A percentile compares a stretch with the other conserved stretches of the same genome.
Conservation (phyloP, 1,140 invertebrate species). For the Cyrtorhinus lividipennis region DNA sequence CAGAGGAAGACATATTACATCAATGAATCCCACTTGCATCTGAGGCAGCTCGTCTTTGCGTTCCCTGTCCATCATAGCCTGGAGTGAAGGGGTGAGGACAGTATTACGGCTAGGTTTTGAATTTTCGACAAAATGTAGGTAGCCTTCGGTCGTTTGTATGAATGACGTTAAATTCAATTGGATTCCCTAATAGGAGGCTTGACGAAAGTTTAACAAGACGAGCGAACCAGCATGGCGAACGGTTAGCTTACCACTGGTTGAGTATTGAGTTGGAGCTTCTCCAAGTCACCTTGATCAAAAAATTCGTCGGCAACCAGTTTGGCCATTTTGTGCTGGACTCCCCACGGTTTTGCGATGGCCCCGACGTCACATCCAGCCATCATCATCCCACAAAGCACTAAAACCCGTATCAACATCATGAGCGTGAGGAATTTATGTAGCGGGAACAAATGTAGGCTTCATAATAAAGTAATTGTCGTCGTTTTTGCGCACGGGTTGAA, state of each 20-base stretch:
- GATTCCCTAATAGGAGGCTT: no score
- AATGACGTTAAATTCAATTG: no score
- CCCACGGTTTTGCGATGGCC: conserved; percentile 94
- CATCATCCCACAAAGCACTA: conserved; percentile 90
- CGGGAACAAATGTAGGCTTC: no score
- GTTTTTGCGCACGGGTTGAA: no score
- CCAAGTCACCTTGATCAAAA: conserved; percentile 92
- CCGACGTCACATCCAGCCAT: conserved; percentile 97
- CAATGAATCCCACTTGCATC: conserved; percentile 96
- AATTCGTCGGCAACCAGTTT: conserved; percentile 92
- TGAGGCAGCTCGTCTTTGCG: conserved; percentile 87
- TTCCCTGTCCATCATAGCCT: conserved; percentile 77
- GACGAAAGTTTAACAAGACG: no score
- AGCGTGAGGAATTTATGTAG: background rate
- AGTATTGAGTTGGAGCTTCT: conserved; percentile 81
- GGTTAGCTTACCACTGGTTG: conserved; percentile 80
- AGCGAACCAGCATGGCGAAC: no score
- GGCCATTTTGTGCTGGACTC: conserved; percentile 84
- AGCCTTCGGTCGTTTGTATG: no score
- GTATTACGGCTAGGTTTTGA: background rate
- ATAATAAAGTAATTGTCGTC: no score
- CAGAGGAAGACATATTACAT: conserved; percentile 83
- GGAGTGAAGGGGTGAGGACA: conserved; percentile 6
- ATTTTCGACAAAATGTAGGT: background rate
- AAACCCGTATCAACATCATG: conserved; percentile 2